These are phyloP conservation scores for Ceratina australensis DNA, from an alignment of 1,140 invertebrate genomes.

Conservation along the genomic window DNA sequence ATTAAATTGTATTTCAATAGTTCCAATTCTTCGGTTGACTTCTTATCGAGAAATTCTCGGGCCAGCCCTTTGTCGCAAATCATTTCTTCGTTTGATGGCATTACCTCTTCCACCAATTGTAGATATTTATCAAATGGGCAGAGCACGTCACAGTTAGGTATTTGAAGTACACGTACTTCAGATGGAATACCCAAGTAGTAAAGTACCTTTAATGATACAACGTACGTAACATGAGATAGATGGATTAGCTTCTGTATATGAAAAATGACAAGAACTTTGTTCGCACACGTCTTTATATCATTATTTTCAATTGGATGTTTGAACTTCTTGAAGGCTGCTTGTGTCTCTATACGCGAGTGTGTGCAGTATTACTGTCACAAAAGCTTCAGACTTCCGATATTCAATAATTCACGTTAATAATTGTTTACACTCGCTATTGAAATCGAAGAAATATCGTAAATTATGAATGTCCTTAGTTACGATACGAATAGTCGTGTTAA, in stretches of 20 bases:
- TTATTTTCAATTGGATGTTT: too few relatives aligned
- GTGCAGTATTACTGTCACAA: too few relatives aligned
- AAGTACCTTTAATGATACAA: conserved; percentile 47
- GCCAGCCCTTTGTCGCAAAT: conserved; percentile 47
- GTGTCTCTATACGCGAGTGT: too few relatives aligned
- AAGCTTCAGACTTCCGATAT: neutral
- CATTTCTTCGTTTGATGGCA: conserved; percentile 56
- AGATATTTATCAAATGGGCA: conserved; percentile 78
- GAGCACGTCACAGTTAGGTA: conserved; percentile 81
- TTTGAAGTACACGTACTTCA: conserved; percentile 73
- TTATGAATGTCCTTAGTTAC: neutral
- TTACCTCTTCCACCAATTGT: conserved; percentile 37
- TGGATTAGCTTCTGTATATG: neutral
- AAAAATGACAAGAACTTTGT: neutral
- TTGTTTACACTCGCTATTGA: too few relatives aligned
- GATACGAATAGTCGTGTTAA: neutral
- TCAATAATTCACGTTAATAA: neutral
- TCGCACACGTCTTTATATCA: neutral
- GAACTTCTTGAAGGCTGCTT: too few relatives aligned
- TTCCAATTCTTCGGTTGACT: neutral
- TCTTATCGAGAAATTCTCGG: neutral
- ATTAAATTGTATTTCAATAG: conserved; percentile 14
- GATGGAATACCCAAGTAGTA: conserved; percentile 80
- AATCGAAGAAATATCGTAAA: neutral
- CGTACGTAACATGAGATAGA: neutral